These are phyloP conservation scores for Scortum barcoo DNA, from an alignment of 2,113 vertebrate genomes.

Conservation along the genomic window DNA sequence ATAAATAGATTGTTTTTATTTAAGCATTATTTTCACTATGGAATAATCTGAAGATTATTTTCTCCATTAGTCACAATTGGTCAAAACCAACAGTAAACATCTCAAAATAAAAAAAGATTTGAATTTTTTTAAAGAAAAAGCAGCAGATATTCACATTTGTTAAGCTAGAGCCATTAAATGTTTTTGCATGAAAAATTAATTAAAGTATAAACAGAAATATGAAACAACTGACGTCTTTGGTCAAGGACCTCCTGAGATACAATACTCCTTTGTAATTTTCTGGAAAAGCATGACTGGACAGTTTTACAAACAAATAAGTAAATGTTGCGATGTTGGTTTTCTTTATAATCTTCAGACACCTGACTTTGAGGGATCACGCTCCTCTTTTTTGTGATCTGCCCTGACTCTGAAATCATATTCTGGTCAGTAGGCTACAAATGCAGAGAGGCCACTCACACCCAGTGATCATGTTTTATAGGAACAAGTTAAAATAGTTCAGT, in stretches of 20 bases:
- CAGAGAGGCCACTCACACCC: not conserved
- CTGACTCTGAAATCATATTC: not conserved
- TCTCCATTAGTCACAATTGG: no score
- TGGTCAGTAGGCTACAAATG: not conserved
- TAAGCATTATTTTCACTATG: no score
- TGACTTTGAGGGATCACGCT: not conserved
- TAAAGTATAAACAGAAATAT: not conserved
- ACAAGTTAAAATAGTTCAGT: not conserved
- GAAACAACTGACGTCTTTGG: no score
- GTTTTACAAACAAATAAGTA: not conserved
- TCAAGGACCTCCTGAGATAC: not conserved
- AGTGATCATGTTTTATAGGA: not conserved
- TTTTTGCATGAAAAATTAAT: no score
- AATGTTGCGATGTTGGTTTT: not conserved
- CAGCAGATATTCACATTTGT: no score
- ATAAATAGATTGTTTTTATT: no score
- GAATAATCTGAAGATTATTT: no score
- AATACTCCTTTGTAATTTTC: not conserved
- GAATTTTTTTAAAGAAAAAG: no score
- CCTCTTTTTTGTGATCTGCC: not conserved
- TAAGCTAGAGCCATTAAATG: no score
- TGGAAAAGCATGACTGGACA: not conserved
- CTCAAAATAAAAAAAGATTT: no score
- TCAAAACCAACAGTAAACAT: no score
- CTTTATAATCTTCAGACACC: not conserved